These are phyloP conservation scores for Elanus axillaris DNA, from an alignment of 2,113 vertebrate genomes.

Conservation along the genomic window DNA sequence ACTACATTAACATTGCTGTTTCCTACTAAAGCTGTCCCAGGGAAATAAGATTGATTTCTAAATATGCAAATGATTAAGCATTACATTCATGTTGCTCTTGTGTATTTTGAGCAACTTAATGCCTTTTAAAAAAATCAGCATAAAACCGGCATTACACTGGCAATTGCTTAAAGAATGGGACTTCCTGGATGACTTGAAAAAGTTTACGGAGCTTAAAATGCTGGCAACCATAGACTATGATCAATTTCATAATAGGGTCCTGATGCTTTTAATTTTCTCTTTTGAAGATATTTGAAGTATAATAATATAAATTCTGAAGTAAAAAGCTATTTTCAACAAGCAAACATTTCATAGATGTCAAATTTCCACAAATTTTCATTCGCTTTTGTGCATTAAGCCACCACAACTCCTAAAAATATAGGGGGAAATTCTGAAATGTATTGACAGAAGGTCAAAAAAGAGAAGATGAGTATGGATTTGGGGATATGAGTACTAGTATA, in stretches of 20 bases:
- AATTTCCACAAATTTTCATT: background rate
- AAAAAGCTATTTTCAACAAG: background rate
- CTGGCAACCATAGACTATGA: background rate
- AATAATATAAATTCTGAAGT: background rate
- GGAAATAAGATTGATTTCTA: conserved; percentile 8
- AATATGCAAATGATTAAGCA: background rate
- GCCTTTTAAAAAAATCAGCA: background rate
- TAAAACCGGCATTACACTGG: background rate
- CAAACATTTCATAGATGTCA: background rate
- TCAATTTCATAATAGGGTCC: background rate
- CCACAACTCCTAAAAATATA: background rate
- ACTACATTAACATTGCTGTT: background rate
- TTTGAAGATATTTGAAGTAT: background rate
- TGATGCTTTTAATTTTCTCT: background rate
- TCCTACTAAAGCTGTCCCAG: background rate
- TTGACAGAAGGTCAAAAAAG: background rate
- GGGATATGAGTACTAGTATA: background rate
- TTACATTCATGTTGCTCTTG: background rate
- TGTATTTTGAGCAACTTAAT: background rate
- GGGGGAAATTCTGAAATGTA: background rate
- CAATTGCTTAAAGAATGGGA: background rate
- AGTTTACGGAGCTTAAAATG: background rate
- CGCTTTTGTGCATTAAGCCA: background rate
- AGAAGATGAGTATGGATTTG: background rate
- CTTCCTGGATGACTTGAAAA: background rate